Evolutionary conservation across 2,113 vertebrate species (phyloP).

Genomic region (Anolis carolinensis): DNA sequence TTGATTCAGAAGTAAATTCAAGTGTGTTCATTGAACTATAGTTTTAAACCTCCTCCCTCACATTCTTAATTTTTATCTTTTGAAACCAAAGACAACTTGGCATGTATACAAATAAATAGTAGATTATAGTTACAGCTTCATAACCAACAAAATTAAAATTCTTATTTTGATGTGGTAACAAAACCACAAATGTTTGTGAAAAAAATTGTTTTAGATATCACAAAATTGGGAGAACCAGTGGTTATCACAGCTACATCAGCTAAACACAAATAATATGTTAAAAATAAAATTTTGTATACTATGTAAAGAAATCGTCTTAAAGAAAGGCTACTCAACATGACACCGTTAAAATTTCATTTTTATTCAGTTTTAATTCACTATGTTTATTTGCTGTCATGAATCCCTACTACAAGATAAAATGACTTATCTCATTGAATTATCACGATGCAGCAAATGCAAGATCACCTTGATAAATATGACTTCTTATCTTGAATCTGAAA

Average conservation of each 20-base stretch:
- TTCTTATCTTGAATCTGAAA: neutral
- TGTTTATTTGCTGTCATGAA: neutral
- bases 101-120: too few relatives aligned
- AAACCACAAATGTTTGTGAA: neutral
- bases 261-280: neutral
- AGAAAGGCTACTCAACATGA: neutral
- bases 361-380: neutral
- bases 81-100: neutral
- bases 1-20: neutral
- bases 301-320: neutral
- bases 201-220: neutral
- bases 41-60: neutral
- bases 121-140: neutral
- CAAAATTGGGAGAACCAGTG: neutral
- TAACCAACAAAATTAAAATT: neutral
- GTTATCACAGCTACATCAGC: neutral
- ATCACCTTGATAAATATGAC: conserved; percentile 16
- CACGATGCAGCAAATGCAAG: neutral
- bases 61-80: neutral
- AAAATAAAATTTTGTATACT: neutral
- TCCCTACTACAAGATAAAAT: neutral
- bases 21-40: neutral
- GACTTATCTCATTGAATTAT: neutral
- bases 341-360: neutral
- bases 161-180: neutral